Conservation (phyloP, 2,113 vertebrate species). For the Puma concolor region DNA sequence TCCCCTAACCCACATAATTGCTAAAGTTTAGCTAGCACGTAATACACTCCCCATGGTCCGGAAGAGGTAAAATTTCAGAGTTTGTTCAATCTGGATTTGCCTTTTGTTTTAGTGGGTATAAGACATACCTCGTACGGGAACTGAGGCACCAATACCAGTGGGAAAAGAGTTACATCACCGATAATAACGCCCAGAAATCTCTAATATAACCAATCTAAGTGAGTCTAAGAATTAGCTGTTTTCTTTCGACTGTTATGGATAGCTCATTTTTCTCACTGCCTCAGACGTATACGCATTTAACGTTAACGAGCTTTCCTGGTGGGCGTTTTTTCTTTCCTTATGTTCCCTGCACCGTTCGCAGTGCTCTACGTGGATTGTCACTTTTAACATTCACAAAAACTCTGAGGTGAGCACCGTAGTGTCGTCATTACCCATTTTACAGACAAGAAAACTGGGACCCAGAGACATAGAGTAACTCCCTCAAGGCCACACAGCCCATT, state of each 20-base stretch:
- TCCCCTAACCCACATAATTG: background rate
- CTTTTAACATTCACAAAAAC: no score
- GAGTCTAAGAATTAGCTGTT: background rate
- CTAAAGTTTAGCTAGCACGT: background rate
- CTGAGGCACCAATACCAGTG: background rate
- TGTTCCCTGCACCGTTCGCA: no score
- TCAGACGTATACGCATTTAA: background rate
- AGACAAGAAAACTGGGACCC: background rate
- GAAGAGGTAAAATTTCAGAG: background rate
- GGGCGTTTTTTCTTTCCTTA: background rate
- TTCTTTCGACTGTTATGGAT: background rate
- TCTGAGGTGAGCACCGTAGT: no score
- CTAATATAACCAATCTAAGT: background rate
- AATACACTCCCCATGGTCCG: no score
- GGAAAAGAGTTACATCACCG: background rate
- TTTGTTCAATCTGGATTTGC: background rate
- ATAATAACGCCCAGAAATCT: background rate
- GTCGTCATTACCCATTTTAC: no score
- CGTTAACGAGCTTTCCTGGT: background rate
- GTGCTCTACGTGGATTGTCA: no score
- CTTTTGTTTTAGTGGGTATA: background rate
- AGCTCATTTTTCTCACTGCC: background rate
- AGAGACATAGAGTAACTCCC: background rate
- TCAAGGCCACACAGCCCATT: background rate
- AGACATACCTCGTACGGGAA: background rate